Evolutionary conservation across 2,888 invertebrate species (phyloP), one percentile per base, ranked within the genome.

Genomic region (Ornithoptera alexandrae): DNA sequence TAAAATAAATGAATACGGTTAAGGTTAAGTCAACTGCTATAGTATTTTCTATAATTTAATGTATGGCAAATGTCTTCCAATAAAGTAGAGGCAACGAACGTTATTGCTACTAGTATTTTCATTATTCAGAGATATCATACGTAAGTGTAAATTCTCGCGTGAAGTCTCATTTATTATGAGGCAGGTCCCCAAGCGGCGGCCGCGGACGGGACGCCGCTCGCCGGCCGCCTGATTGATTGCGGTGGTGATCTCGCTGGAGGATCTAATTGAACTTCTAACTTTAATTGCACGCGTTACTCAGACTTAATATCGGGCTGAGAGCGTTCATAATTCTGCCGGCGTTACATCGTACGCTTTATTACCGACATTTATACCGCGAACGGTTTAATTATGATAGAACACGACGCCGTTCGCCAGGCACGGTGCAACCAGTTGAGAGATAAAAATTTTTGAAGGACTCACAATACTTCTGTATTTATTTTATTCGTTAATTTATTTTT

Each of bases 81-180:
- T 56, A 56, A 56, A 20, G n/a, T 20, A 56, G 10, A 20, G 18
- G n/a, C 5, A 56, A 56, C n/a, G n/a, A 56, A 56, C 8, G 56
- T 56, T 56, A 56, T 46, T 46, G 46, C 56, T 56, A 56, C 56
- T 56, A 20, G 56, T 56, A n/a, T 56, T 61, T 67, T 60, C 18
- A 68, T 67, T 68, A 68, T 71, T 71, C 65, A 71, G 58, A 59
- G 53, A 62, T 68, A 71, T 68, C 70, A 71, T 71, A 72, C 73
- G 74, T 73, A 70, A 75, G 72, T 74, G 74, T 73, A 71, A 75
- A 76, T 72, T 73, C 72, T 73, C 73, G 79, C 74, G 79, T 77
- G 78, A 86, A 81, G 79, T 76, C 77, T 79, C 82, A 81, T 86
- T 78, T 81, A 86, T 87, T 85, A 86, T 87, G 81, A 81, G 76